Evolutionary conservation across 2,888 invertebrate species (phyloP).

Genomic region (Marasmarcha lunaedactyla): DNA sequence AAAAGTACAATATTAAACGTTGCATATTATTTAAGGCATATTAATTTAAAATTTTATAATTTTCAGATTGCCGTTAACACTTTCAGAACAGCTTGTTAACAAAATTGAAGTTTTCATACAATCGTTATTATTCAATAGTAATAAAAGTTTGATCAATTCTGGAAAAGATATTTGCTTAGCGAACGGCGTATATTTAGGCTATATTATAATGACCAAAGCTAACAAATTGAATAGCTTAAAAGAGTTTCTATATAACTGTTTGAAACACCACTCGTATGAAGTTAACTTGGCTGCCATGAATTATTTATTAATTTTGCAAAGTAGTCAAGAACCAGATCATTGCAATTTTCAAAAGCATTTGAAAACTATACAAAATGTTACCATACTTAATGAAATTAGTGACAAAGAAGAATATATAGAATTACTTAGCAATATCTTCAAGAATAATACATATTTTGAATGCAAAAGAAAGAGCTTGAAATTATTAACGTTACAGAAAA

Average conservation of each 20-base stretch:
- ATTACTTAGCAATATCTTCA: conserved; percentile 24
- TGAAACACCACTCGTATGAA: conserved; percentile 28
- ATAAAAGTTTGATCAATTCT: conserved; percentile 13
- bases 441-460: conserved; percentile 29
- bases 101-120: conserved; percentile 21
- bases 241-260: conserved; percentile 17
- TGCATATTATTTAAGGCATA: too few relatives aligned
- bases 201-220: conserved; percentile 19
- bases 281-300: conserved; percentile 25
- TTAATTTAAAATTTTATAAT: too few relatives aligned
- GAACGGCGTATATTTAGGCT: conserved; percentile 23
- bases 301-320: conserved; percentile 25
- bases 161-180: conserved; percentile 35
- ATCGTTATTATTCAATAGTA: conserved; percentile 21
- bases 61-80: conserved; percentile 31
- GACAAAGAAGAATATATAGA: conserved; percentile 20
- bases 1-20: too few relatives aligned
- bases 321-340: conserved; percentile 26
- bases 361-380: conserved; percentile 10
- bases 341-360: conserved; percentile 1
- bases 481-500: conserved; percentile 28
- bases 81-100: conserved; percentile 17
- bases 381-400: conserved; percentile 18
- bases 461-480: conserved; percentile 40
- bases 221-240: conserved; percentile 11